These are phyloP conservation scores for Drosophila mojavensis DNA, from an alignment of 1,140 invertebrate species.

Conservation along the genomic window DNA sequence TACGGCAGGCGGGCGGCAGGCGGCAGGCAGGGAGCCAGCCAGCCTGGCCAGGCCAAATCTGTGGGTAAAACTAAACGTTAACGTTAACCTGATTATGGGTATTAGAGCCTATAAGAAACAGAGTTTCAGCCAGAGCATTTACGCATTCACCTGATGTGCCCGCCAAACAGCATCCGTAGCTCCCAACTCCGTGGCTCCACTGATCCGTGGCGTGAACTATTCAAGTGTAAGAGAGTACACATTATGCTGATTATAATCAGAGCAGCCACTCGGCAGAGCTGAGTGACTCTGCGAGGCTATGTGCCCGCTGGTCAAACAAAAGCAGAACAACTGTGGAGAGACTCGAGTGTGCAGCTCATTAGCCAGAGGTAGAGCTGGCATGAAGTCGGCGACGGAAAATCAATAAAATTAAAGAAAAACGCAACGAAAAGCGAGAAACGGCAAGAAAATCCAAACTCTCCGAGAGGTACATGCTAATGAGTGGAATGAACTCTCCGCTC, in stretches of 20 bases:
- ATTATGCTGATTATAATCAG: slow-evolving; percentile 81
- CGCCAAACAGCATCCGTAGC: slow-evolving; percentile 4
- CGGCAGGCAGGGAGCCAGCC: no score
- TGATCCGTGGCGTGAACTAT: slow-evolving; percentile 80
- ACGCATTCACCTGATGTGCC: slow-evolving; percentile 46
- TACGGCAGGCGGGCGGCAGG: no score
- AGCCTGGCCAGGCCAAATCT: slow-evolving; percentile 60
- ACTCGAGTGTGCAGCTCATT: slow-evolving; percentile 73
- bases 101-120: slow-evolving; percentile 80
- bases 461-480: slow-evolving; percentile 68
- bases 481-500: slow-evolving; percentile 67
- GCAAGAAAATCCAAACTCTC: slow-evolving; percentile 1
- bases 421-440: slow-evolving; percentile 5
- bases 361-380: slow-evolving; percentile 42
- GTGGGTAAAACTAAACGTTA: slow-evolving; percentile 79
- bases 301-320: slow-evolving; percentile 37
- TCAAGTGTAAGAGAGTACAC: slow-evolving; percentile 81
- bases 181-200: slow-evolving; percentile 21
- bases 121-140: slow-evolving; percentile 34
- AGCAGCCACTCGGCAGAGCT: slow-evolving; percentile 49
- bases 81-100: slow-evolving; percentile 80
- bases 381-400: slow-evolving; percentile 62
- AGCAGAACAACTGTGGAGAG: neutral
- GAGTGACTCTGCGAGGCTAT: slow-evolving; percentile 48
- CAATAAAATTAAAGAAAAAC: slow-evolving; percentile 78